Base-by-base conservation (phyloP, 2,113 vertebrate genomes). In the Herpetotheres cachinnans region DNA sequence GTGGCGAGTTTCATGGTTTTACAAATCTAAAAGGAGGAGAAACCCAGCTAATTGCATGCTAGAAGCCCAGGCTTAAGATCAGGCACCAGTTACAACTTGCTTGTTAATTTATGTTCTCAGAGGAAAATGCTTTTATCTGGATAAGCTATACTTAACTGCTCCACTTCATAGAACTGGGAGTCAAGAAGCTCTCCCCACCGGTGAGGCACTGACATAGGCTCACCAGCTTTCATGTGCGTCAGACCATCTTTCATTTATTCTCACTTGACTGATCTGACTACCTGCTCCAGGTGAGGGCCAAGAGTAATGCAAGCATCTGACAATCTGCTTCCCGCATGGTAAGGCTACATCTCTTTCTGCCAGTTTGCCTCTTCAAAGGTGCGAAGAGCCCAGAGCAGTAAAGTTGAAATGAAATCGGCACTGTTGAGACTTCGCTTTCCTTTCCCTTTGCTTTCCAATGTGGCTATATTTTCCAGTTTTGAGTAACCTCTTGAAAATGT, bases 111-210 rank as follows among this genome's bases (percentile, higher is more conserved):
- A 30, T 10, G 6, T 73, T 95, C 94, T 70, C 84, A 83, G 73
- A 95, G 69, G 30, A 91, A 96, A 85, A 84, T 82, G 24, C 62
- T 95, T 96, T 96, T 95, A 62, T 94, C 86, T 95, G 96, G n/a
- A 80, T 87, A 82, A 93, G 67, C 66, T 91, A 22, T 87, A 80
- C 65, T 91, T 92, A 93, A 93, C 66, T 77, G 70, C 54, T 91
- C 73, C 25, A 40, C 54, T 91, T 97, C 92, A 90, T 22, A 86
- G 71, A 82, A 79, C 16, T 38, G 38, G 59, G 81, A 94, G 78
- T 50, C 5, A 2, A 87, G 86, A 91, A 82, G 44, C 25, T 92
- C 32, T 89, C 81, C 34, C 25, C 8, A 2, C 6, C 89, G 83
- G 52, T 1, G 1, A 76, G 66, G 32, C 63, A 65, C 29, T 0